Conservation (phyloP, 92 coral and sea anemone genomes). For the Nematostella vectensis region DNA sequence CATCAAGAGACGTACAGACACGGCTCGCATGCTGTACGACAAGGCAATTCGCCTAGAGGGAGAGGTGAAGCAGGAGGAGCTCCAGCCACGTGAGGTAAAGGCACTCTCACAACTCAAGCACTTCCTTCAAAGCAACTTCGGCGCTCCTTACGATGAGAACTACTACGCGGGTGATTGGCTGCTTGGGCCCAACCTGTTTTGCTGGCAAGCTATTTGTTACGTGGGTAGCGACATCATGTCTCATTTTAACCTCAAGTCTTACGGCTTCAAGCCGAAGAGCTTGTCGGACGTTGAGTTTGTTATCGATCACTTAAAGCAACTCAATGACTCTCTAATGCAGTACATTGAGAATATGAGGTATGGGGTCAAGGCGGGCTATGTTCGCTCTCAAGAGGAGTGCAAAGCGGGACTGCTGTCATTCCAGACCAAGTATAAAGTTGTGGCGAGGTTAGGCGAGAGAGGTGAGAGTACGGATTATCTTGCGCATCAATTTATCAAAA, state of each 20-base stretch:
- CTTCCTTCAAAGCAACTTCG: slow-evolving; percentile 81
- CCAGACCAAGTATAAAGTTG: slow-evolving; percentile 29
- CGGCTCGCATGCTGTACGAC: slow-evolving; percentile 34
- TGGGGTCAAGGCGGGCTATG: slow-evolving; percentile 82
- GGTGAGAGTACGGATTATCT: slow-evolving; percentile 43
- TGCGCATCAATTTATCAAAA: neutral
- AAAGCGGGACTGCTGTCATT: slow-evolving; percentile 74
- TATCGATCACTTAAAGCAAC: slow-evolving; percentile 53
- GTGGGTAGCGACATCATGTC: slow-evolving; percentile 59
- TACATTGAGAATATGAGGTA: slow-evolving; percentile 67
- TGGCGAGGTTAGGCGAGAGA: slow-evolving; percentile 45
- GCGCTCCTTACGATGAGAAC: slow-evolving; percentile 92
- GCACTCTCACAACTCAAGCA: slow-evolving; percentile 77
- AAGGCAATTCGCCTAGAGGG: slow-evolving; percentile 27
- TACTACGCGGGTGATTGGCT: slow-evolving; percentile 98
- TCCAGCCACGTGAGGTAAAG: slow-evolving; percentile 79
- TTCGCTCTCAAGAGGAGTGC: slow-evolving; percentile 77
- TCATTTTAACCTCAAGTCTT: slow-evolving; percentile 50
- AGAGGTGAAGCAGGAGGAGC: slow-evolving; percentile 21
- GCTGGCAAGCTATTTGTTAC: slow-evolving; percentile 82
- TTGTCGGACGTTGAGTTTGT: slow-evolving; percentile 59
- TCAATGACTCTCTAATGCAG: slow-evolving; percentile 57
- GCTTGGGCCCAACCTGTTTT: slow-evolving; percentile 87
- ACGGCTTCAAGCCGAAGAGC: slow-evolving; percentile 65
- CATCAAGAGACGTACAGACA: slow-evolving; percentile 64